Evolutionary conservation across 2,888 invertebrate species (phyloP).

Genomic region (Oeneis ivallda): DNA sequence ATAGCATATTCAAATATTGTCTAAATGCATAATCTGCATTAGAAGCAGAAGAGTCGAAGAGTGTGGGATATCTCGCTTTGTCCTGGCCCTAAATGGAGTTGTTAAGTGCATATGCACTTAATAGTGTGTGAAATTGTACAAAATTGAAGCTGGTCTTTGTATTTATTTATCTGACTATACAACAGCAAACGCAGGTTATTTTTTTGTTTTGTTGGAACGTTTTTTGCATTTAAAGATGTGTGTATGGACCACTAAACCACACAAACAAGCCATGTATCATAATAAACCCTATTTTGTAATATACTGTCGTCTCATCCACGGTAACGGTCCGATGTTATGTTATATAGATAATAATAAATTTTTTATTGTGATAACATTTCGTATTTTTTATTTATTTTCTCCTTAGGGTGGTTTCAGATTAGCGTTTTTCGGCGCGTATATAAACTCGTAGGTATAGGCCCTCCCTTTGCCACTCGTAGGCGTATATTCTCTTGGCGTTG

Average conservation of each 20-base stretch:
- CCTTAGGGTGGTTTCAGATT: background rate
- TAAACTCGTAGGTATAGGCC: too few relatives aligned
- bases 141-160: background rate
- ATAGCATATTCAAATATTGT: too few relatives aligned
- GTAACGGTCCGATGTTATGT: constrained; percentile 79
- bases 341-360: constrained; percentile 78
- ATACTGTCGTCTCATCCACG: constrained; percentile 68
- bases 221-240: constrained; percentile 10
- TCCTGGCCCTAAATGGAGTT: too few relatives aligned
- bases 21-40: too few relatives aligned
- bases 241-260: constrained; percentile 30
- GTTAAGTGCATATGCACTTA: too few relatives aligned
- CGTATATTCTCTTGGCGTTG: too few relatives aligned
- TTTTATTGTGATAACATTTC: constrained; percentile 74
- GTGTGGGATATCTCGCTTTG: too few relatives aligned
- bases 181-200: background rate
- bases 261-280: constrained; percentile 44
- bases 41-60: too few relatives aligned
- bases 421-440: too few relatives aligned
- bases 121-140: background rate
- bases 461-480: too few relatives aligned
- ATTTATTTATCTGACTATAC: background rate
- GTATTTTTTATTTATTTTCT: constrained; percentile 44
- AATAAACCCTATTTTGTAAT: constrained; percentile 57
- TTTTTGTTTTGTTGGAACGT: background rate